A percentile compares a stretch with the other conserved stretches of the same genome.
Evolutionary conservation across 2,888 invertebrate species (phyloP).

Genomic region (Eristalis tenax): DNA sequence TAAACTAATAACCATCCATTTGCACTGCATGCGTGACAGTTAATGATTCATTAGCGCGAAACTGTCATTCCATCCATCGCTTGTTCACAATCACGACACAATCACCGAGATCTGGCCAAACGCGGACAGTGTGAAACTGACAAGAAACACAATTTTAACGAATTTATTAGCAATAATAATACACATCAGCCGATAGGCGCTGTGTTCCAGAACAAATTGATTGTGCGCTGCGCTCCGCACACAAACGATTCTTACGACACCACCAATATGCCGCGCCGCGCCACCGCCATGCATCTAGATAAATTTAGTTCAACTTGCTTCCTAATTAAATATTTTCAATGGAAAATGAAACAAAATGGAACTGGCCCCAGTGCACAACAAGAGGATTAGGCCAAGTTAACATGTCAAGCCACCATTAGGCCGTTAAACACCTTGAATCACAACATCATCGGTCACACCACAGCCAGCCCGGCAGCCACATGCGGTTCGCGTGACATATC

Average conservation of each 20-base stretch:
- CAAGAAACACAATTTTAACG: constrained; percentile 41
- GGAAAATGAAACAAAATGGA: constrained; percentile 1
- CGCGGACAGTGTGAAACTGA: constrained; percentile 62
- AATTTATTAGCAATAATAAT: constrained; percentile 55
- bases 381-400: constrained; percentile 20
- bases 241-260: neutral
- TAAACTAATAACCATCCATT: constrained; percentile 57
- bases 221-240: constrained; percentile 20
- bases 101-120: constrained; percentile 58
- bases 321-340: constrained; percentile 64
- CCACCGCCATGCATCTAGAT: constrained; percentile 57
- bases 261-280: constrained; percentile 5
- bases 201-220: constrained; percentile 56
- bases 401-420: constrained; percentile 65
- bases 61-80: constrained; percentile 62
- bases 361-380: neutral
- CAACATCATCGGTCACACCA: constrained; percentile 61
- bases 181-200: neutral
- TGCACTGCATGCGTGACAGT: constrained; percentile 60
- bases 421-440: constrained; percentile 63
- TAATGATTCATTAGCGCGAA: constrained; percentile 63
- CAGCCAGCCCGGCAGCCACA: constrained; percentile 4
- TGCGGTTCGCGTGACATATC: constrained; percentile 54
- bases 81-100: constrained; percentile 46
- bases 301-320: constrained; percentile 48